These are phyloP conservation scores for Hippopotamus amphibius DNA, from an alignment of 2,113 vertebrate genomes.

Conservation along the genomic window DNA sequence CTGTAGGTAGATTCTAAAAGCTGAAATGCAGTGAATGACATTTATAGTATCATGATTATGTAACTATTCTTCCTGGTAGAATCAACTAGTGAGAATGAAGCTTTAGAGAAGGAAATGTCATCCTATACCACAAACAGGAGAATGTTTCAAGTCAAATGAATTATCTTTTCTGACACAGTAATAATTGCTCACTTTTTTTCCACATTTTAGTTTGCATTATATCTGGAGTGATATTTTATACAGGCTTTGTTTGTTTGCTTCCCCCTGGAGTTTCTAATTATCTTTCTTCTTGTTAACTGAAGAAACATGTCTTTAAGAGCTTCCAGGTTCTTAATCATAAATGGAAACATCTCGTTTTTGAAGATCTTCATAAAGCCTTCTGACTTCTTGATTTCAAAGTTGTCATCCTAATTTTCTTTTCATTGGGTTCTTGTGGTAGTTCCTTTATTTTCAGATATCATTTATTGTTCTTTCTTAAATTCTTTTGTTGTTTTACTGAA, in stretches of 20 bases:
- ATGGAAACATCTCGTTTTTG: background rate
- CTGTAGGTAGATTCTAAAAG: slow-evolving; percentile 25
- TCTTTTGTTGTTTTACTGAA: slow-evolving; percentile 26
- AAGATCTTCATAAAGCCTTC: background rate
- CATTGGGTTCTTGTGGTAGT: background rate
- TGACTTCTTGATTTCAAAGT: background rate
- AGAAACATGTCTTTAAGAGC: background rate
- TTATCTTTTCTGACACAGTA: background rate
- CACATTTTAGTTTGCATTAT: slow-evolving; percentile 1
- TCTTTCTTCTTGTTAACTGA: background rate
- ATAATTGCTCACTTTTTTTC: background rate
- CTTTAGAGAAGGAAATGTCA: background rate
- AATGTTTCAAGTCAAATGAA: background rate
- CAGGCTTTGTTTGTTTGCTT: background rate
- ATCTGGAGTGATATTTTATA: background rate
- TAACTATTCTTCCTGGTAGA: background rate
- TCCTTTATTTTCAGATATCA: background rate
- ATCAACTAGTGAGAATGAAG: background rate
- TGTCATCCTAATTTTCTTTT: background rate
- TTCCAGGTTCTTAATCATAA: background rate
- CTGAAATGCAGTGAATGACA: background rate
- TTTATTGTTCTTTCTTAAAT: slow-evolving; percentile 43
- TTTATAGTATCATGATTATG: background rate
- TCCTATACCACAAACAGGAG: background rate
- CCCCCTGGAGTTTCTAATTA: background rate